A percentile compares a stretch with the other conserved stretches of the same genome.
phyloP scores from a whole-genome alignment of 2,888 invertebrate species.

The Agrochola macilenta region DNA sequence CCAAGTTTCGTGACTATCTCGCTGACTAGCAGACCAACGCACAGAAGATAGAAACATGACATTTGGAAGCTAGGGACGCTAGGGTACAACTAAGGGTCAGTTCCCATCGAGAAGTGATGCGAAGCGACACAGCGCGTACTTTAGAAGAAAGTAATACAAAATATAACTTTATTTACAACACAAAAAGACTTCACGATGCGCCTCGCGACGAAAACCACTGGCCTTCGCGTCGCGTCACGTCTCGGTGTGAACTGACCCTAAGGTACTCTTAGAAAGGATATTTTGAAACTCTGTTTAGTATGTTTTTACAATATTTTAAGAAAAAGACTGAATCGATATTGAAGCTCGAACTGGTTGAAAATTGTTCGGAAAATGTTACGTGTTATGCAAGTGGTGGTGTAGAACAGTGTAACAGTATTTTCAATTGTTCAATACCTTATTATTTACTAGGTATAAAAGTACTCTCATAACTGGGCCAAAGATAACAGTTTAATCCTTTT shows the following conservation, averaged over 20 bases:
- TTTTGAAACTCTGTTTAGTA: not conserved
- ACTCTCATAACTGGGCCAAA: conserved; percentile 66
- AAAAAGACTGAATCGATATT: not conserved
- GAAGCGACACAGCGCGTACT: no score
- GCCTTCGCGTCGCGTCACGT: no score
- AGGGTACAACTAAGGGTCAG: not conserved
- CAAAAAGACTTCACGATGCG: no score
- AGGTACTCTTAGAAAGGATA: not conserved
- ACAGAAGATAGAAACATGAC: not conserved
- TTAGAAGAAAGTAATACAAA: no score
- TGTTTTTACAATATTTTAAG: not conserved
- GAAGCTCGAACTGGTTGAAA: not conserved
- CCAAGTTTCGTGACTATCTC: not conserved
- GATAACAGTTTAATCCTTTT: conserved; percentile 69
- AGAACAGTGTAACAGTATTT: not conserved
- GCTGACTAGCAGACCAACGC: not conserved
- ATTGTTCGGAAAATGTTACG: not conserved
- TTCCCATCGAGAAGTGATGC: no score
- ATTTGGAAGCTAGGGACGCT: not conserved
- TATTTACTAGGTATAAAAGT: conserved; percentile 31
- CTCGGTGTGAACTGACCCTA: no score
- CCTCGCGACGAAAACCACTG: no score
- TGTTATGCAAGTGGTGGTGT: not conserved
- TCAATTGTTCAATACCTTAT: conserved; percentile 17
- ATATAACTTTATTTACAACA: no score